Percentiles rank a stretch among this genome's conserved stretches.
These are phyloP conservation scores for Sminthurinus signatus DNA, from an alignment of 1,140 invertebrate species.

Conservation along the genomic window DNA sequence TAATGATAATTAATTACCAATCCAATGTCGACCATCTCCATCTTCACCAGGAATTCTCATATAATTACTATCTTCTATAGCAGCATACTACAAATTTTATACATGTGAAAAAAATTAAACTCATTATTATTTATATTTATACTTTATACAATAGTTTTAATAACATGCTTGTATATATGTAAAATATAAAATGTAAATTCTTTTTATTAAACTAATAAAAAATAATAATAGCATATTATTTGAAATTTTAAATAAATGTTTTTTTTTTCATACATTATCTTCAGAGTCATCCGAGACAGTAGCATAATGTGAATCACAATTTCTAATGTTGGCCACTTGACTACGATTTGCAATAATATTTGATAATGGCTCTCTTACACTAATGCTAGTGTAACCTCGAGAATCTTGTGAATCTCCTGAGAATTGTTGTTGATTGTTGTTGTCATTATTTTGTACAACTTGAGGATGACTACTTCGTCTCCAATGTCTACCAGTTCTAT, in stretches of 20 bases:
- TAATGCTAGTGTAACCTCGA: conserved; percentile 38
- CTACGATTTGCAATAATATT: conserved; percentile 31
- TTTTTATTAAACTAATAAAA: no score
- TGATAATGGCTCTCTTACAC: conserved; percentile 37
- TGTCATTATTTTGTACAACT: conserved; percentile 11
- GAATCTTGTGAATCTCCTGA: conserved; percentile 41
- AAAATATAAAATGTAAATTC: no score
- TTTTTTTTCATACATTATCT: no score
- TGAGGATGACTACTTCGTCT: conserved; percentile 29
- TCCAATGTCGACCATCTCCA: conserved; percentile 16
- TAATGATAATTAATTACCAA: no score
- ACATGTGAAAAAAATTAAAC: no score
- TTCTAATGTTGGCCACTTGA: conserved; percentile 23
- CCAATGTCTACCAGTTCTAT: conserved; percentile 36
- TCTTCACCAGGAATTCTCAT: conserved; percentile 34
- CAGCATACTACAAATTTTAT: no score
- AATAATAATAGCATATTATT: no score
- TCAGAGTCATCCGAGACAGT: conserved; percentile 40
- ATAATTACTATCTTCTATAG: conserved; percentile 41
- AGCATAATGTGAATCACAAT: conserved; percentile 37
- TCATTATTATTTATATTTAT: no score
- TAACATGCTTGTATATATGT: no score
- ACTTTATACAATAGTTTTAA: no score
- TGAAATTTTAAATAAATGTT: no score
- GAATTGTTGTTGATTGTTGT: conserved; percentile 32